phyloP scores from a whole-genome alignment of 1,140 invertebrate species.

The Sweltsa coloradensis region DNA sequence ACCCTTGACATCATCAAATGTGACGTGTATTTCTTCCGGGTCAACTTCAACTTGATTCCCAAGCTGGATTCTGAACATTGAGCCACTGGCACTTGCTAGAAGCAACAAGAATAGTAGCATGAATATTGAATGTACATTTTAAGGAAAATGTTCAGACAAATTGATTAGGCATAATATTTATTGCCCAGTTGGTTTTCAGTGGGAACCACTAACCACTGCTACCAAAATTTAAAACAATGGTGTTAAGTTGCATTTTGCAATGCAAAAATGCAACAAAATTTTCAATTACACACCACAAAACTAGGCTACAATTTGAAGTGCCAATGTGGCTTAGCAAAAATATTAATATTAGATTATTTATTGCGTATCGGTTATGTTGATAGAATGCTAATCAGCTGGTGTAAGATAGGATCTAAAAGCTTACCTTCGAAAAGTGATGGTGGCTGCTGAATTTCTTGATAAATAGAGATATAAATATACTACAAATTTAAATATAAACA shows the following conservation, averaged over 20 bases:
- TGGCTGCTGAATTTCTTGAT: too few species aligned
- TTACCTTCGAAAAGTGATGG: too few species aligned
- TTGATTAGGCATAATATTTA: not conserved
- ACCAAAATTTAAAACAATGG: not conserved
- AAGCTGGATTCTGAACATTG: conserved; percentile 29
- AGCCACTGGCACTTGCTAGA: conserved; percentile 21
- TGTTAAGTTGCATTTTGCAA: not conserved
- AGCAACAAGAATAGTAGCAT: not conserved
- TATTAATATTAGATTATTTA: too few species aligned
- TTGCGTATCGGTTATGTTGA: too few species aligned
- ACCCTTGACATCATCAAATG: conserved; percentile 53
- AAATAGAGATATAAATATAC: too few species aligned
- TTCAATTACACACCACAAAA: too few species aligned
- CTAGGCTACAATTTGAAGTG: too few species aligned
- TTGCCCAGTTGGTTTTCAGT: not conserved
- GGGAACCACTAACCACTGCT: not conserved
- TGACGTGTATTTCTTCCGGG: conserved; percentile 50
- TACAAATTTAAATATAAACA: too few species aligned
- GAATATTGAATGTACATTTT: not conserved
- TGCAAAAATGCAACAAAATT: not conserved
- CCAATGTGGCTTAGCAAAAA: too few species aligned
- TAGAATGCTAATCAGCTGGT: too few species aligned
- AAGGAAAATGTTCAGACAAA: not conserved
- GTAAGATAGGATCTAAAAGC: too few species aligned
- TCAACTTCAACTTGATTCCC: conserved; percentile 41